phyloP scores from a whole-genome alignment of 30 jellyfish, hydroid and myxozoan species.

The Phacellophora camtschatica region DNA sequence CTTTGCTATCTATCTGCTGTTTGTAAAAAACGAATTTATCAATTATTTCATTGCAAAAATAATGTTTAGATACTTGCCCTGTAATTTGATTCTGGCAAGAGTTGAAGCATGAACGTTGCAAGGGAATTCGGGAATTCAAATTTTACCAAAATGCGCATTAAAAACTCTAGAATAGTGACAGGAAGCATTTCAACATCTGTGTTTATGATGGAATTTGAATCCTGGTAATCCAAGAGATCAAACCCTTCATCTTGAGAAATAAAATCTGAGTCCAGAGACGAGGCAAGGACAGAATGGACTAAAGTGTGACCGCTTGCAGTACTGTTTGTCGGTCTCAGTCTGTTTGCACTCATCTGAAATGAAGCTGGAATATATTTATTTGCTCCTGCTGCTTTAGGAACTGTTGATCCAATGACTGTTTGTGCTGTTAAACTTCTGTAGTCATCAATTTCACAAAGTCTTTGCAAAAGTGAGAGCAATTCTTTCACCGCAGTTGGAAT shows the following conservation, averaged over 20 bases:
- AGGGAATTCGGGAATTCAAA: constrained; percentile 60
- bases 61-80: constrained; percentile 70
- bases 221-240: background rate
- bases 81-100: constrained; percentile 67
- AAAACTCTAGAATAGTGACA: constrained; percentile 46
- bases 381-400: background rate
- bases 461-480: constrained; percentile 26
- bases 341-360: background rate
- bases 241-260: background rate
- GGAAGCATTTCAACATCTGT: background rate
- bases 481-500: background rate
- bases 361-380: background rate
- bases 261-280: constrained; percentile 8
- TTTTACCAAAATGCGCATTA: constrained; percentile 75
- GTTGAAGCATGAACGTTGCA: constrained; percentile 76
- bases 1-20: too few species aligned
- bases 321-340: constrained; percentile 37
- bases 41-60: too few species aligned
- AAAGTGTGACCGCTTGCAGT: constrained; percentile 56
- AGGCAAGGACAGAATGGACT: constrained; percentile 29
- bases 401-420: constrained; percentile 25
- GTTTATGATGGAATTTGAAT: background rate
- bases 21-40: too few species aligned
- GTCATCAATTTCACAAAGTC: constrained; percentile 53
- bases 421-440: constrained; percentile 31